A percentile compares a stretch with the other conserved stretches of the same genome.
These are phyloP conservation scores for Anastrepha obliqua DNA, from an alignment of 1,140 invertebrate genomes.

Conservation along the genomic window DNA sequence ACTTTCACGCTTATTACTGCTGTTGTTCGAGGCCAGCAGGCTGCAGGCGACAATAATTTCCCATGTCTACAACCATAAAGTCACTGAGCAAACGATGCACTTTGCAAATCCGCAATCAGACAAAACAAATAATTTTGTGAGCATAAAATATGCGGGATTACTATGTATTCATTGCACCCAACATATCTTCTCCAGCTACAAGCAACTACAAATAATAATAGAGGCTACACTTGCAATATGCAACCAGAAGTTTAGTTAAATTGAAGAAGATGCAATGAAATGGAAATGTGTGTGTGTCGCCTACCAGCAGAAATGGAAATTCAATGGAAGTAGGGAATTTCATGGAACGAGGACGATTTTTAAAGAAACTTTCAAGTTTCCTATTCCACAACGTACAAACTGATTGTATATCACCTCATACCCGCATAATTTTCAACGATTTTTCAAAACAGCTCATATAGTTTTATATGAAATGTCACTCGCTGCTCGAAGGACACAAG, in stretches of 20 bases:
- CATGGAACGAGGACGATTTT: neutral
- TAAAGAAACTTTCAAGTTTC: constrained; percentile 27
- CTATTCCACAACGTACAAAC: neutral
- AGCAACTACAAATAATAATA: neutral
- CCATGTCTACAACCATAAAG: constrained; percentile 61
- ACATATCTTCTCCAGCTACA: neutral
- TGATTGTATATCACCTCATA: neutral
- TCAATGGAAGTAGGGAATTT: neutral
- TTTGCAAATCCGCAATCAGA: constrained; percentile 73
- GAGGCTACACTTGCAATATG: neutral
- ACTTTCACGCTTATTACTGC: no score
- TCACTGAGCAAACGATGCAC: constrained; percentile 72
- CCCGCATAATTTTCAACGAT: neutral
- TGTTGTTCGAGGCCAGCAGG: neutral
- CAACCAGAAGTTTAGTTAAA: constrained; percentile 16
- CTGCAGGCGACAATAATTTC: constrained; percentile 45
- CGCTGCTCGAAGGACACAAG: constrained; percentile 37
- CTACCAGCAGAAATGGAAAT: neutral
- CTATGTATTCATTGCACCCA: neutral
- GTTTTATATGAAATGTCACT: constrained; percentile 23
- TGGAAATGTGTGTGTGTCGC: neutral
- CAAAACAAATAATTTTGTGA: constrained; percentile 74
- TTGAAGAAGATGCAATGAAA: constrained; percentile 17
- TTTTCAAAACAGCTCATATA: neutral
- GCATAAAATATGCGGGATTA: constrained; percentile 56